Conservation (phyloP, 2,797 vertebrate species). For the Phaenicophaeus curvirostris region DNA sequence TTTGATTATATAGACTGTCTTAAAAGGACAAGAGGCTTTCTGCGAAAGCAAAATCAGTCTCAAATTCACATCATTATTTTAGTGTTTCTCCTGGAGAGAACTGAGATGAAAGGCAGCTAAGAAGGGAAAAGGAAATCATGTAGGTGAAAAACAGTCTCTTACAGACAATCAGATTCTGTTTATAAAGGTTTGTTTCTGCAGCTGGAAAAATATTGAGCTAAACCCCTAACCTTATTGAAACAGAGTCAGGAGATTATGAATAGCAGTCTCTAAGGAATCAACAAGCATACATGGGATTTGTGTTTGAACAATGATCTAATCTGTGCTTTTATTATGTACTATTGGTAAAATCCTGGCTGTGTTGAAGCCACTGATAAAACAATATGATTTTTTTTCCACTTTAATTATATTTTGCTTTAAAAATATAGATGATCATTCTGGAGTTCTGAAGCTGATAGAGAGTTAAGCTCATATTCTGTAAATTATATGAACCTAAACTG, state of each 20-base stretch:
- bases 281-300: slow-evolving; percentile 4
- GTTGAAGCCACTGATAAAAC: background rate
- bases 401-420: slow-evolving; percentile 29
- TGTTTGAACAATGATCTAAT: slow-evolving; percentile 52
- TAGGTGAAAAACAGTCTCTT: background rate
- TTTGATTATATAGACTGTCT: background rate
- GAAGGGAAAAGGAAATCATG: background rate
- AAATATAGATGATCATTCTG: background rate
- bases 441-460: background rate
- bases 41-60: background rate
- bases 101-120: background rate
- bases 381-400: background rate
- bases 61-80: background rate
- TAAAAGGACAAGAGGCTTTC: background rate
- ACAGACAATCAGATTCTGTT: slow-evolving; percentile 5
- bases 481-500: background rate
- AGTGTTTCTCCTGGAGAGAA: background rate
- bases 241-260: slow-evolving; percentile 45
- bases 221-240: slow-evolving; percentile 55
- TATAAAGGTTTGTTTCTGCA: slow-evolving; percentile 7
- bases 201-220: slow-evolving; percentile 37
- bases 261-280: slow-evolving; percentile 39
- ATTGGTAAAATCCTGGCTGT: slow-evolving; percentile 7
- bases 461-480: background rate
- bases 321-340: slow-evolving; percentile 27